Evolutionary conservation across 2,113 vertebrate species (phyloP).

Genomic region (Nesoenas mayeri): DNA sequence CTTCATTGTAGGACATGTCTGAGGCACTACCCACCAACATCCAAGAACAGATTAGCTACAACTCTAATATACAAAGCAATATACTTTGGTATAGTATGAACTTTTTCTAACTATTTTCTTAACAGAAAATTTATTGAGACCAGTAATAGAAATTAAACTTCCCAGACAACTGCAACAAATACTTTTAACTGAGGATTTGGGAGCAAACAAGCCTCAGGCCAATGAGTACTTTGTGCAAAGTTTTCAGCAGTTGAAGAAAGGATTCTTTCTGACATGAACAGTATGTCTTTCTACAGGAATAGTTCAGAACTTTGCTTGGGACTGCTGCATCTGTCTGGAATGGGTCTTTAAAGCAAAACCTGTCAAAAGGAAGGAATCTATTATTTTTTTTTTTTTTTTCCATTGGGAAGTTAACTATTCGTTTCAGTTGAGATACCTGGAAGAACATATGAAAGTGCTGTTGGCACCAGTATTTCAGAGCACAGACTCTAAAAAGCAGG

Average conservation of each 20-base stretch:
- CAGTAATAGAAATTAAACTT: background rate
- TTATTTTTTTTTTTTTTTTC: too few species aligned
- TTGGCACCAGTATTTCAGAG: background rate
- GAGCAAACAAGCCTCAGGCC: background rate
- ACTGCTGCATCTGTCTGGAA: background rate
- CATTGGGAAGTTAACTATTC: background rate
- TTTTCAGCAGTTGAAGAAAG: background rate
- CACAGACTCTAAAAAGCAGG: background rate
- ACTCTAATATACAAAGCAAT: background rate
- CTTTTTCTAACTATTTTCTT: background rate
- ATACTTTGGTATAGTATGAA: background rate
- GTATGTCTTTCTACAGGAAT: background rate
- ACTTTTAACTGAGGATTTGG: background rate
- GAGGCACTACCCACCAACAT: background rate
- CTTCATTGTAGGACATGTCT: background rate
- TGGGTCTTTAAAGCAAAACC: background rate
- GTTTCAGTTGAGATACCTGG: background rate
- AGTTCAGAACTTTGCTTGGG: background rate
- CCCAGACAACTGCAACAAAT: background rate
- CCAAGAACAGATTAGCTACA: background rate
- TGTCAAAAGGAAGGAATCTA: background rate
- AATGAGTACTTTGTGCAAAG: background rate
- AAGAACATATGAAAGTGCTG: background rate
- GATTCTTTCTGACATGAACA: background rate
- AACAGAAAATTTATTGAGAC: background rate